These are phyloP conservation scores for Tokudaia muenninki DNA, from an alignment of 2,797 vertebrate genomes.

Conservation along the genomic window DNA sequence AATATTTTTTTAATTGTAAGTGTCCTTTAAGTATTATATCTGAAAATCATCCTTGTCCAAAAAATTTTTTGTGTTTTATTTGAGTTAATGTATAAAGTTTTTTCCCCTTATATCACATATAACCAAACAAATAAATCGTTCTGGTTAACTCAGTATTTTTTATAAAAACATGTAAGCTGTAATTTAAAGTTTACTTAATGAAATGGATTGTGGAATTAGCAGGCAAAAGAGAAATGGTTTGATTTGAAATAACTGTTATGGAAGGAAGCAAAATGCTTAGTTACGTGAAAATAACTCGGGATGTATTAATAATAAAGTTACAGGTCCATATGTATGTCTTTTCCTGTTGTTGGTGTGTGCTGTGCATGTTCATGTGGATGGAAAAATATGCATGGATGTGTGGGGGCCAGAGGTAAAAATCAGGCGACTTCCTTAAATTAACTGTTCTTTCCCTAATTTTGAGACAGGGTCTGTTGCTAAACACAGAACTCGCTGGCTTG, in stretches of 20 bases:
- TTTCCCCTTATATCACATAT: neutral
- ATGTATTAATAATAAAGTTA: conserved; percentile 3
- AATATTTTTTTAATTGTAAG: conserved; percentile 58
- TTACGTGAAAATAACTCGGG: neutral
- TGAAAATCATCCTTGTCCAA: neutral
- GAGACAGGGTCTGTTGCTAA: neutral
- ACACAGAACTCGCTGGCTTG: neutral
- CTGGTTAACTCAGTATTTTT: conserved; percentile 19
- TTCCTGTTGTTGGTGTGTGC: neutral
- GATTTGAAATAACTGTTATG: neutral
- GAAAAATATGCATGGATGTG: neutral
- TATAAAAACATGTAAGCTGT: conserved; percentile 37
- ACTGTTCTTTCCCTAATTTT: neutral
- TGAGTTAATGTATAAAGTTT: neutral
- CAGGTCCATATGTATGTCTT: neutral
- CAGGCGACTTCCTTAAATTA: neutral
- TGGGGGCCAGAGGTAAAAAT: neutral
- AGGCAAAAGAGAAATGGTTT: neutral
- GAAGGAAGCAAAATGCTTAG: conserved; percentile 50
- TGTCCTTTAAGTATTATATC: conserved; percentile 9
- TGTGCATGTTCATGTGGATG: neutral
- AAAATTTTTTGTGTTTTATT: neutral
- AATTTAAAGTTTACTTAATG: conserved; percentile 47
- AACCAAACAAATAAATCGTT: conserved; percentile 45
- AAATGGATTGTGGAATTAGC: neutral